These are phyloP conservation scores for Gopherus flavomarginatus DNA, from an alignment of 2,113 vertebrate species.

Conservation along the genomic window DNA sequence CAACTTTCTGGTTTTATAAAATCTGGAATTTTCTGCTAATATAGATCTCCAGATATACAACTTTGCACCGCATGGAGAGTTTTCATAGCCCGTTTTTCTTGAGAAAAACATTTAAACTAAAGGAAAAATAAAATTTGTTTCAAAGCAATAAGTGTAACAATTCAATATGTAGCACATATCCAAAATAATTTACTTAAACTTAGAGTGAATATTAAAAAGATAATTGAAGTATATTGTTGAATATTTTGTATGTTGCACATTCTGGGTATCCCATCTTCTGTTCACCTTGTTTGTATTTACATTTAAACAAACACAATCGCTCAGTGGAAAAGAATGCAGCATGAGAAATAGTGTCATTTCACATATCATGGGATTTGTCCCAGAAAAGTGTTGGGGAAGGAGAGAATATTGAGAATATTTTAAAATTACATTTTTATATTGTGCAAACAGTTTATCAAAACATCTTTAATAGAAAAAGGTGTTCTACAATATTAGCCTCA, in stretches of 20 bases:
- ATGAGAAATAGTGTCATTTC: neutral
- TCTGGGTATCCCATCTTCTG: neutral
- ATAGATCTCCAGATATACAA: neutral
- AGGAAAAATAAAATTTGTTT: neutral
- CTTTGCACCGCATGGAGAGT: too few species aligned
- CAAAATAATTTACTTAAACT: neutral
- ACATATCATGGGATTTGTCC: too few species aligned
- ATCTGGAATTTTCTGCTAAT: neutral
- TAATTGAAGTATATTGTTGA: neutral
- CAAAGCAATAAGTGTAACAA: neutral
- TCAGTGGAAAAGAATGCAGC: neutral
- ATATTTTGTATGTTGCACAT: neutral
- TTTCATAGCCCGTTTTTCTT: neutral
- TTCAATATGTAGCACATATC: neutral
- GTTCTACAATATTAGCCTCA: too few species aligned
- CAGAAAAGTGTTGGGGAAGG: too few species aligned
- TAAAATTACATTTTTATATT: neutral
- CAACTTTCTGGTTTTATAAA: too few species aligned
- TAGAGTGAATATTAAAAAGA: neutral
- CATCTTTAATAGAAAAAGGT: neutral
- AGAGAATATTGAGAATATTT: too few species aligned
- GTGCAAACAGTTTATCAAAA: neutral
- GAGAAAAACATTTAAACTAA: neutral
- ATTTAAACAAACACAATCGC: neutral
- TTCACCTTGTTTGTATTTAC: neutral